A percentile compares a stretch with the other conserved stretches of the same genome.
Conservation (phyloP, 2,797 vertebrate genomes). For the Adelosebastes latens region DNA sequence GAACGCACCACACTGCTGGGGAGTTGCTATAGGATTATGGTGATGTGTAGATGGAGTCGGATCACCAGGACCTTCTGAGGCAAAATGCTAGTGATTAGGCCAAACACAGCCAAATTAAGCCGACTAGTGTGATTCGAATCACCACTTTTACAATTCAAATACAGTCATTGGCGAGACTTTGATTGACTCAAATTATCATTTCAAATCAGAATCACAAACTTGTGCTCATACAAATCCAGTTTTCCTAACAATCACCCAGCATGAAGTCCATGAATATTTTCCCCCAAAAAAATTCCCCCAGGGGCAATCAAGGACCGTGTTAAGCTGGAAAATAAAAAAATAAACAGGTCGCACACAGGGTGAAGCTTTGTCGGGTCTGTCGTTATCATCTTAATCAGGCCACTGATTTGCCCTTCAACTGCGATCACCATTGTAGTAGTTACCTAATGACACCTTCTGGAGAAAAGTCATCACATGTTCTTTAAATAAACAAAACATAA, state of each 20-base stretch:
- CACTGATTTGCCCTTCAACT: slow-evolving; percentile 25
- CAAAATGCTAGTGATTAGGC: not conserved
- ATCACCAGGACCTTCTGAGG: slow-evolving; percentile 3
- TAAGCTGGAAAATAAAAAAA: not conserved
- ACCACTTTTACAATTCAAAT: slow-evolving; percentile 1
- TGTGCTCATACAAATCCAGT: slow-evolving; percentile 6
- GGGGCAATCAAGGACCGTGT: slow-evolving; percentile 26
- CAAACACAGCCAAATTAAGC: not conserved
- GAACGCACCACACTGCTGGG: slow-evolving; percentile 2
- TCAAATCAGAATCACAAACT: not conserved
- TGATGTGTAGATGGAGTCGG: slow-evolving; percentile 1
- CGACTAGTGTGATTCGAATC: slow-evolving; percentile 2
- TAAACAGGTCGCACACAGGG: not conserved
- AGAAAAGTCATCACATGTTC: not conserved
- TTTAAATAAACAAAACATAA: not conserved
- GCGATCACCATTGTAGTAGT: slow-evolving; percentile 6
- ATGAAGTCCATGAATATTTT: slow-evolving; percentile 11
- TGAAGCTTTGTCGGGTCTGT: not conserved
- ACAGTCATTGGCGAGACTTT: not conserved
- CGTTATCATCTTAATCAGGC: slow-evolving; percentile 31
- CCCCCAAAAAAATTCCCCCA: slow-evolving; percentile 4
- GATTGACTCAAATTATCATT: not conserved
- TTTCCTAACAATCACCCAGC: slow-evolving; percentile 1
- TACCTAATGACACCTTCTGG: not conserved
- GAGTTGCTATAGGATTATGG: not conserved